Conservation (phyloP, 2,888 invertebrate species). For the Agrilus mali region DNA sequence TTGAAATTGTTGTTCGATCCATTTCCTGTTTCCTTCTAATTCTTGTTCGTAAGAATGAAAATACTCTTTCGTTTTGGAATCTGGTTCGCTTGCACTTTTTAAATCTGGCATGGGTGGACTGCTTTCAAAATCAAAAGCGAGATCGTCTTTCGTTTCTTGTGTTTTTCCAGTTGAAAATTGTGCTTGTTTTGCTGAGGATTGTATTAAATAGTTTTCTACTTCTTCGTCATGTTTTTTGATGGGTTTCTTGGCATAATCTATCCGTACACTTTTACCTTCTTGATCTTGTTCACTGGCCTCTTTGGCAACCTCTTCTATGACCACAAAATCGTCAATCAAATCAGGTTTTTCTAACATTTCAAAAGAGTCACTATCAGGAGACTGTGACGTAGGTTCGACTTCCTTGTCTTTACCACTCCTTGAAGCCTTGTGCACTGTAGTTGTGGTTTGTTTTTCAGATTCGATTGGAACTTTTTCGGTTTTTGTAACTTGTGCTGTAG, state of each 20-base stretch:
- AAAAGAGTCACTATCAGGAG: slow-evolving; percentile 74
- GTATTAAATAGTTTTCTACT: slow-evolving; percentile 56
- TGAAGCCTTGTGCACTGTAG: slow-evolving; percentile 45
- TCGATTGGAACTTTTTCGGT: slow-evolving; percentile 29
- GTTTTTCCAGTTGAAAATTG: slow-evolving; percentile 41
- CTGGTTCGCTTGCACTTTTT: slow-evolving; percentile 21
- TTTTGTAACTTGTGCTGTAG: slow-evolving; percentile 25
- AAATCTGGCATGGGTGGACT: slow-evolving; percentile 38
- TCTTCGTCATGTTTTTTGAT: slow-evolving; percentile 55
- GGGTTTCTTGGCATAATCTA: slow-evolving; percentile 37
- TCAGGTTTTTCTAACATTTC: slow-evolving; percentile 80
- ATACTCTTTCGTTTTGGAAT: slow-evolving; percentile 30
- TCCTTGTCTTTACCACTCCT: slow-evolving; percentile 41
- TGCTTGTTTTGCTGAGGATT: slow-evolving; percentile 38
- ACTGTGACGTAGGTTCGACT: slow-evolving; percentile 40
- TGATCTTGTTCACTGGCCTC: slow-evolving; percentile 74
- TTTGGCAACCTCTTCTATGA: slow-evolving; percentile 77
- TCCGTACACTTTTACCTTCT: slow-evolving; percentile 70
- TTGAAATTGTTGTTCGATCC: slow-evolving; percentile 84
- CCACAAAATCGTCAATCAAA: slow-evolving; percentile 77
- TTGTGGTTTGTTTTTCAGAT: slow-evolving; percentile 40
- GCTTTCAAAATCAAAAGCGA: slow-evolving; percentile 58
- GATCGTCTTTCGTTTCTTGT: slow-evolving; percentile 41
- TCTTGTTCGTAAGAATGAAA: slow-evolving; percentile 39
- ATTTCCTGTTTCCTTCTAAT: slow-evolving; percentile 67